phyloP scores from a whole-genome alignment of 2,888 invertebrate species.

The Hipparchia semele region DNA sequence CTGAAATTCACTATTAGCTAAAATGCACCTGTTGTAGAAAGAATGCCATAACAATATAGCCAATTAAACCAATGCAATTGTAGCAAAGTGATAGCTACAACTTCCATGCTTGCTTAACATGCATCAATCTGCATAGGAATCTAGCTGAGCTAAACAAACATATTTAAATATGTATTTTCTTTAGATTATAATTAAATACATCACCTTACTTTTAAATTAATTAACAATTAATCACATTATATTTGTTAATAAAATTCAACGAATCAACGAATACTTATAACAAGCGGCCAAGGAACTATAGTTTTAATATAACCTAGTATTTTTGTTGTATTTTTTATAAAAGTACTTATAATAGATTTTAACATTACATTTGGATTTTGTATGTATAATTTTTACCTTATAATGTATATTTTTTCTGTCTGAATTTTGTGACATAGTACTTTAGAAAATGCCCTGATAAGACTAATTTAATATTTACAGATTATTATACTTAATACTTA shows the following conservation, averaged over 20 bases:
- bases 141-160: not conserved
- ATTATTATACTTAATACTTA: not conserved
- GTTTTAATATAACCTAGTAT: constrained; percentile 23
- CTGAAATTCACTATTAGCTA: not conserved
- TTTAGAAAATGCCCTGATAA: constrained; percentile 4
- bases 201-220: constrained; percentile 18
- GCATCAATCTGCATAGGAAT: not conserved
- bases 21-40: not conserved
- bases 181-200: constrained; percentile 12
- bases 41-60: too few relatives aligned
- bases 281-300: constrained; percentile 38
- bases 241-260: constrained; percentile 10
- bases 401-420: not conserved
- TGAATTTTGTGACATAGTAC: constrained; percentile 6
- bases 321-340: constrained; percentile 26
- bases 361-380: not conserved
- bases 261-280: constrained; percentile 36
- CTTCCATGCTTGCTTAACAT: too few relatives aligned
- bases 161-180: not conserved
- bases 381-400: constrained; percentile 9
- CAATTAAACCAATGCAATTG: too few relatives aligned
- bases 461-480: not conserved
- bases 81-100: too few relatives aligned
- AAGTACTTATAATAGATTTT: constrained; percentile 18
- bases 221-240: constrained; percentile 6